Base-by-base conservation (phyloP, 2,888 invertebrate genomes). In the Trachelus stipa region DNA sequence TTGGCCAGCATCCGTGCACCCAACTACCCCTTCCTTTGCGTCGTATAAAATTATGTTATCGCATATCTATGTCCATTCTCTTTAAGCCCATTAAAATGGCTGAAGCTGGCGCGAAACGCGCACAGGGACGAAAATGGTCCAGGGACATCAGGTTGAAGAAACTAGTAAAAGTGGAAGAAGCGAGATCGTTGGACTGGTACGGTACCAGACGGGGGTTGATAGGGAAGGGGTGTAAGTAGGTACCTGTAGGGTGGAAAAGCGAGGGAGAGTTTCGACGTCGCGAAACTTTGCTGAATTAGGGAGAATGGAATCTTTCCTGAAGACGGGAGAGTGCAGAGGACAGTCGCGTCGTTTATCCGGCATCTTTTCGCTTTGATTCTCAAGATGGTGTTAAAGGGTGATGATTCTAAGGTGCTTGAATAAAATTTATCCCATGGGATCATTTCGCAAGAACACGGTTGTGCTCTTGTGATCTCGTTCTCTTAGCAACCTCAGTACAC, bases 1-100 rank as follows among this genome's bases (percentile, higher is more conserved):
- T 85, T 81, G 81, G 82, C 80, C 83, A 79, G 74, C 77, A 56
- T 56, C 56, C 56, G 56, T 1, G 23, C 23, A 56, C 56, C 56
- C 23, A 56, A 23, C 23, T 56, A 23, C 23, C 56, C 56, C 56
- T 15, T 23, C 15, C 23, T 2, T 56, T 23, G 1, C 9, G 23
- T 56, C 56, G 9, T 56, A 23, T 9, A 56, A 56, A 56, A 56
- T 56, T 56, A 56, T 56, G 56, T 56, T 9, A 56, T 56, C 9
- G 15, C 15, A 23, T 9, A 56, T 9, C 56, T 2, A 56, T 56
- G 9, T 23, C 56, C 23, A 23, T 56, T 56, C 56, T 23, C 56
- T 56, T 56, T 56, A 56, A 23, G 9, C 23, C 56, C 23, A 2
- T 56, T 23, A 23, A 23, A 56, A 56, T 9, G 56, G 23, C 23